Evolutionary conservation across 2,888 invertebrate species (phyloP), one percentile per base, ranked within the genome.

Genomic region (Caenorhabditis imperialis): DNA sequence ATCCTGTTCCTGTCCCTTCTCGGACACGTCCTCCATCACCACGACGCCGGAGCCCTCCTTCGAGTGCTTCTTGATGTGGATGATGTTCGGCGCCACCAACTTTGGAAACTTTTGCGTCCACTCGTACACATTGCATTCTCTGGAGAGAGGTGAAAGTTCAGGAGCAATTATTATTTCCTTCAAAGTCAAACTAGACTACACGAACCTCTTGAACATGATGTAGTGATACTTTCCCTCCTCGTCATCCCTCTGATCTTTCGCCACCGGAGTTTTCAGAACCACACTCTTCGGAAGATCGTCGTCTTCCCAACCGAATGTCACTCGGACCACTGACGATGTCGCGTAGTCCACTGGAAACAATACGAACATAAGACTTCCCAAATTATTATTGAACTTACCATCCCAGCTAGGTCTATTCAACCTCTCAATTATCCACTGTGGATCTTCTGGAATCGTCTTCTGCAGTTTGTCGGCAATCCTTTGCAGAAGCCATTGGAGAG

Each of bases 271-370:
- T 40, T 85, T 85, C 27, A 85, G 60, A 8, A 85, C 82, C 7
- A 85, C 83, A 62, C 80, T 83, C 33, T 74, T 75, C 8, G 85
- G 85, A 6, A 85, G 72, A 12, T 69, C 76, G 8, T 82, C 78
- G 33, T 79, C 73, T 35, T 84, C 84, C 85, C 85, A 85, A n/a
- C 83, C 85, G 40, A 85, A 82, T n/a, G 85, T 85, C 1, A 85
- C 81, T 1, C 81, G 75, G 16, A 85, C 67, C 1, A 85, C 85
- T 7, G 79, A 70, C 8, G 85, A 84, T 7, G 82, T 79, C 30
- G 84, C 85, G 45, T 79, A 79, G 38, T 79, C 79, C n/a, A 58
- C 61, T 76, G 63, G 14, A 69, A 77, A 33, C 1, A 10, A 40
- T 38, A 45, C 40, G 35, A 35, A 47, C n/a, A 57, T n/a, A 45